Evolutionary conservation across 2,797 vertebrate species (phyloP), one percentile per base, ranked within the genome.

Genomic region (Neoniphon sammara): DNA sequence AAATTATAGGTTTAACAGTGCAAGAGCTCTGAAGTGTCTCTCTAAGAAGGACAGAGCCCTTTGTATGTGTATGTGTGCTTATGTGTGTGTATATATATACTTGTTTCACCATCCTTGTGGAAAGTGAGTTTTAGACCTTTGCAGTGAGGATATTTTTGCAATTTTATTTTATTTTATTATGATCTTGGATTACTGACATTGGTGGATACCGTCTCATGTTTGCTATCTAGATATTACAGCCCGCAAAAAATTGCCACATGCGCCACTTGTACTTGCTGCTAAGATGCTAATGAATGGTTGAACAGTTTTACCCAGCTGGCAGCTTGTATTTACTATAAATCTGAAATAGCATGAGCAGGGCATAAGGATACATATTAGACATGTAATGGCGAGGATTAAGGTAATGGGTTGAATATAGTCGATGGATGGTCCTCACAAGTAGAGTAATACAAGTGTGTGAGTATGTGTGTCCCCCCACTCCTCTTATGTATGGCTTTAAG

Each of bases 371-470:
- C 57, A 70, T 54, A 60, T 47, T 36, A 76, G 62, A 14, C 42
- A 18, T 83, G 59, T 64, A 47, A 25, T 30, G 53, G 47, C 72
- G 78, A 47, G 64, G 76, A 68, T 61, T 49, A 25, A 53, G 64
- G 52, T 54, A 10, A 27, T 49, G 25, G 68, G 70, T 39, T 46
- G 54, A 60, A 27, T 53, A 66, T 66, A 66, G 68, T 65, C 62
- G 59, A 56, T 7, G 7, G 57, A 77, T 75, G 75, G 81, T 83
- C 58, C 17, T 55, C 21, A 20, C 39, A n/a, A 23, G 70, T 21
- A 68, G 70, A 44, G 63, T 66, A 54, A 55, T 59, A 30, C 64
- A 68, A 58, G 63, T 25, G 30, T 2, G 30, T 18, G 12, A 10
- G 20, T 23, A n/a, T 52, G n/a, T 52, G n/a, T 23, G 50, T 59